Percentiles rank a stretch among this genome's conserved stretches.
These are phyloP conservation scores for Tenthredo livida DNA, from an alignment of 2,888 invertebrate species.

Conservation along the genomic window DNA sequence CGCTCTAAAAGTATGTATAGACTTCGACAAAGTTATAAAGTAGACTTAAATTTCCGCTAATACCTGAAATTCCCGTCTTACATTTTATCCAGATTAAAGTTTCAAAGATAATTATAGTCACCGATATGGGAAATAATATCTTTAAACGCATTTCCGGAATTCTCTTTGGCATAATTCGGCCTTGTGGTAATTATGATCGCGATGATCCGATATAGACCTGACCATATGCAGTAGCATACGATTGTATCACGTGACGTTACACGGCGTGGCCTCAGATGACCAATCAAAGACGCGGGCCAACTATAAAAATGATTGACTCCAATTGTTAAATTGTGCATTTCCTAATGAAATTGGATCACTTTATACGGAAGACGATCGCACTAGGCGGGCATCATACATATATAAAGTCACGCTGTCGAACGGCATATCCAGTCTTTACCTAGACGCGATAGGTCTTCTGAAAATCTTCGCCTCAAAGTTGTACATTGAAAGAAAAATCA, in stretches of 20 bases:
- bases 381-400: background rate
- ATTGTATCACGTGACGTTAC: slow-evolving; percentile 9
- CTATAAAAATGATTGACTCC: slow-evolving; percentile 73
- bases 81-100: background rate
- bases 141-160: slow-evolving; percentile 20
- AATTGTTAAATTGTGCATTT: slow-evolving; percentile 76
- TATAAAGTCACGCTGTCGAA: background rate
- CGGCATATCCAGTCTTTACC: background rate
- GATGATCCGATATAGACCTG: background rate
- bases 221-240: background rate
- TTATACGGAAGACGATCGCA: slow-evolving; percentile 58
- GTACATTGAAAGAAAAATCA: background rate
- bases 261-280: slow-evolving; percentile 45
- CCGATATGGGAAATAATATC: background rate
- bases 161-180: background rate
- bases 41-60: too few species aligned
- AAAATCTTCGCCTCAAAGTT: background rate
- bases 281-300: slow-evolving; percentile 53
- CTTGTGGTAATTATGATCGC: background rate
- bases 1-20: background rate
- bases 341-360: slow-evolving; percentile 67
- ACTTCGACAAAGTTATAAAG: background rate
- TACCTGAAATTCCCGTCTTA: background rate
- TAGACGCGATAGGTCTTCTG: background rate
- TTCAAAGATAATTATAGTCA: background rate